Conservation (phyloP, 2,888 invertebrate genomes). For the Oscheius sp. region DNA sequence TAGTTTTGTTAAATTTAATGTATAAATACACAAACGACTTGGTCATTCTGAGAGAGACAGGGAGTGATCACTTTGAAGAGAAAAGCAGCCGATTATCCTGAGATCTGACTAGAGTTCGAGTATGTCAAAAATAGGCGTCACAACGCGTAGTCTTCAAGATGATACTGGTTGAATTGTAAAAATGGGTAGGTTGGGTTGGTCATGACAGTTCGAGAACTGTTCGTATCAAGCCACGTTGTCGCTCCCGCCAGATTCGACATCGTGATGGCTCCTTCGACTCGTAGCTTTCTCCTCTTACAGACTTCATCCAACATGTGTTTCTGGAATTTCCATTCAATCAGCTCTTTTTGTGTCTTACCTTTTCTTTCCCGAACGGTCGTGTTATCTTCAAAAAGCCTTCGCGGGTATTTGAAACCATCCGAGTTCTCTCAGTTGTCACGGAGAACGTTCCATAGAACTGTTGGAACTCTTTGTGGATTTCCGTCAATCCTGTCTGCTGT, state of each 20-base stretch:
- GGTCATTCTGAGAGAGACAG: neutral
- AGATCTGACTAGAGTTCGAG: neutral
- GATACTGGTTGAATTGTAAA: constrained; percentile 18
- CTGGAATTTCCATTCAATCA: neutral
- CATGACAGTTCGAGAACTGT: neutral
- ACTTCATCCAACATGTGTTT: neutral
- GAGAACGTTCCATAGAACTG: neutral
- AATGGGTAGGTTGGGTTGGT: constrained; percentile 18
- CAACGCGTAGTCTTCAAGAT: neutral
- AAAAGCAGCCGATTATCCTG: neutral
- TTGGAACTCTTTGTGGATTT: neutral
- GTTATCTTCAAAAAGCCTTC: constrained; percentile 13
- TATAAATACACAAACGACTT: neutral
- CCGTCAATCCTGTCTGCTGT: neutral
- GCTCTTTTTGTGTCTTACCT: neutral
- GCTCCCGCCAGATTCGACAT: neutral
- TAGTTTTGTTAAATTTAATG: neutral
- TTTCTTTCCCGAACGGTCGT: neutral
- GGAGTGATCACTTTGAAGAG: neutral
- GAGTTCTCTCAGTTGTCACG: neutral
- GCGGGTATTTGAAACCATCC: neutral
- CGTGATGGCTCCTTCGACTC: neutral
- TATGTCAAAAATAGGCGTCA: neutral
- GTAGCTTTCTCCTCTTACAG: neutral
- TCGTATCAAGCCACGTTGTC: constrained; percentile 21